phyloP scores from a whole-genome alignment of 2,888 invertebrate genomes.

The Scotopteryx bipunctaria region DNA sequence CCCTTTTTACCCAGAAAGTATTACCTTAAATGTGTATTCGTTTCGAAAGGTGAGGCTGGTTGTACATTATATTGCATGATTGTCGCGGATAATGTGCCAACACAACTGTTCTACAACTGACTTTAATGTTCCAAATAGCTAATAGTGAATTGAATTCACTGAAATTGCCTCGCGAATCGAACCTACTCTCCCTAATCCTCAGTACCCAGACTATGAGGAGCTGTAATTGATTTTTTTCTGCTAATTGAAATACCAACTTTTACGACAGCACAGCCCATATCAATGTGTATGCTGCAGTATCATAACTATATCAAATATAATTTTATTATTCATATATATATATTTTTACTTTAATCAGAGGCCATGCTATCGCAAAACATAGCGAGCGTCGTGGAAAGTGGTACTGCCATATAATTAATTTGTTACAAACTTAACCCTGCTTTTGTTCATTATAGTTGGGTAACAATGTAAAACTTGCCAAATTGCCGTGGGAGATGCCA shows the following conservation, averaged over 20 bases:
- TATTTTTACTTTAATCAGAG: too few species aligned
- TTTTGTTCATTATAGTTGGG: too few species aligned
- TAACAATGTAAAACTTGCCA: too few species aligned
- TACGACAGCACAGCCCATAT: not conserved
- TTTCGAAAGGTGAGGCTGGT: conserved; percentile 8
- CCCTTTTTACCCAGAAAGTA: not conserved
- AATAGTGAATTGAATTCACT: conserved; percentile 1
- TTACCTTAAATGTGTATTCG: not conserved
- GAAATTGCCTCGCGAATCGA: conserved; percentile 56
- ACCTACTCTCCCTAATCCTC: conserved; percentile 38
- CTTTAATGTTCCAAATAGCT: not conserved
- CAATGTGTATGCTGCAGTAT: too few species aligned
- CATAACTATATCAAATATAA: too few species aligned
- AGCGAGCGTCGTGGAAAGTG: too few species aligned
- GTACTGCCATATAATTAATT: too few species aligned
- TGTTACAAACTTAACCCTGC: too few species aligned
- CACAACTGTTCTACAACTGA: not conserved
- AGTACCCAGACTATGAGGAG: not conserved
- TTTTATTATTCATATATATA: too few species aligned
- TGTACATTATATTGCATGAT: not conserved
- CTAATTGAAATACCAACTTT: not conserved
- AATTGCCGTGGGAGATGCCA: too few species aligned
- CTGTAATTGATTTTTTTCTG: too few species aligned
- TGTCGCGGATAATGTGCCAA: not conserved
- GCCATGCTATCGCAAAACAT: too few species aligned